These are phyloP conservation scores for Oeneis ivallda DNA, from an alignment of 2,888 invertebrate genomes.

Conservation along the genomic window DNA sequence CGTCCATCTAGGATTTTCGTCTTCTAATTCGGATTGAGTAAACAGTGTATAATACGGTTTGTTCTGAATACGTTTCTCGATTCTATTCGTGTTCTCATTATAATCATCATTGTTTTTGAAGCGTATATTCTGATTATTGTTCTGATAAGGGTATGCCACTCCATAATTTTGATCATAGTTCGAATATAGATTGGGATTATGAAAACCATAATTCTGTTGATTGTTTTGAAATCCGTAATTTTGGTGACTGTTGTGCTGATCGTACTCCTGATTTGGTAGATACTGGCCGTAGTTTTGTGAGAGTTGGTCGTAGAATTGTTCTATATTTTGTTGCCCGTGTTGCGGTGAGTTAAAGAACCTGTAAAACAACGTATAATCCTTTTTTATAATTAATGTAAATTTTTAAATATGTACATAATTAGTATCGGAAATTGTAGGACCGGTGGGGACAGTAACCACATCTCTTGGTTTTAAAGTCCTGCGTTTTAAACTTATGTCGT, in stretches of 20 bases:
- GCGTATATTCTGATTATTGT: constrained; percentile 43
- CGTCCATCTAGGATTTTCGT: constrained; percentile 50
- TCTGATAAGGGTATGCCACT: constrained; percentile 47
- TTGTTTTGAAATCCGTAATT: constrained; percentile 43
- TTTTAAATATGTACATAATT: too few species aligned
- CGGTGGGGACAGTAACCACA: too few species aligned
- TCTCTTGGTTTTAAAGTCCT: too few species aligned
- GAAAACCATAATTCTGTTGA: constrained; percentile 36
- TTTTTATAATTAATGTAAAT: too few species aligned
- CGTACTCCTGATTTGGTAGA: constrained; percentile 31
- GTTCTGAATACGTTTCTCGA: constrained; percentile 65
- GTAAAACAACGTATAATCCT: not conserved
- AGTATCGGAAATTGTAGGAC: too few species aligned
- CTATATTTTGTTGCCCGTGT: constrained; percentile 52
- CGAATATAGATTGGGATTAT: constrained; percentile 34
- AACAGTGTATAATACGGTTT: constrained; percentile 45
- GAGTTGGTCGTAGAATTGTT: constrained; percentile 67
- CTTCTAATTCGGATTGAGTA: constrained; percentile 41
- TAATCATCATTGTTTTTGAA: constrained; percentile 41
- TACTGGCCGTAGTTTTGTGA: constrained; percentile 46
- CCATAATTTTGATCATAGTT: constrained; percentile 37
- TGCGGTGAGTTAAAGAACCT: constrained; percentile 85
- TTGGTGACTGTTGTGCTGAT: constrained; percentile 22
- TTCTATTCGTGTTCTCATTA: constrained; percentile 39
- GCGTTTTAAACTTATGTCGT: too few species aligned